A percentile compares a stretch with the other conserved stretches of the same genome.
phyloP scores from a whole-genome alignment of 2,113 vertebrate genomes.

The Cryptotis parvus region DNA sequence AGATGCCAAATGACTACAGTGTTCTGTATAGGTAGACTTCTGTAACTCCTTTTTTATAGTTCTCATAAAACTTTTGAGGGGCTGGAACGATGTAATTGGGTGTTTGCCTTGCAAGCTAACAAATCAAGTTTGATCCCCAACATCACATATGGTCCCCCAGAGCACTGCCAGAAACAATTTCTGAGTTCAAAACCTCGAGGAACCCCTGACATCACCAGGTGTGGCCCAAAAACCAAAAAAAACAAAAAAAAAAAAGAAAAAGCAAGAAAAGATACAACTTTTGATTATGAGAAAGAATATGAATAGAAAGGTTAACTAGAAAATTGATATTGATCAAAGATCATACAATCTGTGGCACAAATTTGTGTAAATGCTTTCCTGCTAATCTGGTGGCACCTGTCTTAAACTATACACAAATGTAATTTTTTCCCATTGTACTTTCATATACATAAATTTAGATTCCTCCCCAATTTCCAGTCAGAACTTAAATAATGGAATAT shows the following conservation, averaged over 20 bases:
- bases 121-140: too few relatives aligned
- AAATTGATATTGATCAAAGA: slow-evolving; percentile 32
- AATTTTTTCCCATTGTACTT: neutral
- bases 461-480: neutral
- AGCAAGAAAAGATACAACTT: too few relatives aligned
- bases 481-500: neutral
- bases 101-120: too few relatives aligned
- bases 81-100: too few relatives aligned
- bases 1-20: neutral
- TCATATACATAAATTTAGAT: neutral
- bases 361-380: neutral
- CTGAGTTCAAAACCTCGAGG: too few relatives aligned
- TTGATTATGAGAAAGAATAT: neutral
- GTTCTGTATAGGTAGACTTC: neutral
- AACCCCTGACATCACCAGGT: too few relatives aligned
- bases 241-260: too few relatives aligned
- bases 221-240: too few relatives aligned
- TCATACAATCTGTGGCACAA: neutral
- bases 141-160: too few relatives aligned
- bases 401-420: neutral
- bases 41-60: neutral
- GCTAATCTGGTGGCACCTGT: neutral
- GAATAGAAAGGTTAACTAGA: neutral
- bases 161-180: too few relatives aligned
- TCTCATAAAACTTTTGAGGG: too few relatives aligned